A percentile compares a stretch with the other conserved stretches of the same genome.
These are phyloP conservation scores for Onychomys torridus DNA, from an alignment of 2,797 vertebrate species.

Conservation along the genomic window DNA sequence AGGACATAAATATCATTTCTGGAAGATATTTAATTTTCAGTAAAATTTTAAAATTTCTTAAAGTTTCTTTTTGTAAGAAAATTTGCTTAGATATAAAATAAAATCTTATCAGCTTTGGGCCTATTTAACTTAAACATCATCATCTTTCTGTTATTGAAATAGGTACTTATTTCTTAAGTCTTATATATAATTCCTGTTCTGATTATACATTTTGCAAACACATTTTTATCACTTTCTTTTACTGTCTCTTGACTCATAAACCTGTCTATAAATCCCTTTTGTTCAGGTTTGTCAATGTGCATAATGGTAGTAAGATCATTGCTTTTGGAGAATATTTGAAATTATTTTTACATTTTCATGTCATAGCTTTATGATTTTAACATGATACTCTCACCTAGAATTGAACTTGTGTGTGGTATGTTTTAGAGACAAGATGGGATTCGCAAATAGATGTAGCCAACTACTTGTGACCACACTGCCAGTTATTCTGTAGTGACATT, in stretches of 20 bases:
- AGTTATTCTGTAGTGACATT: neutral
- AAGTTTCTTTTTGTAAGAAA: slow-evolving; percentile 51
- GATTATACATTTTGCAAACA: neutral
- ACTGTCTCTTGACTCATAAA: neutral
- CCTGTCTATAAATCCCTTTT: neutral
- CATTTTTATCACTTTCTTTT: neutral
- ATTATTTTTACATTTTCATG: neutral
- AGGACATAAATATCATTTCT: neutral
- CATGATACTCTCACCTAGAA: neutral
- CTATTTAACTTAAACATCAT: neutral
- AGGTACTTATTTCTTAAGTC: neutral
- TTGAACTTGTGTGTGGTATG: neutral
- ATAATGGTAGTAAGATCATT: neutral
- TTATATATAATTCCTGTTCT: neutral
- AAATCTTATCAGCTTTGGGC: neutral
- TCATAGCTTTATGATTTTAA: neutral
- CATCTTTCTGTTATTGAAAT: neutral
- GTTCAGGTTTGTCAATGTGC: neutral
- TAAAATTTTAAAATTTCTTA: neutral
- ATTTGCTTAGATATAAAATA: slow-evolving; percentile 4
- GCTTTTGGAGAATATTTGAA: neutral
- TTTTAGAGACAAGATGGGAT: neutral
- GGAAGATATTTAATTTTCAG: slow-evolving; percentile 29
- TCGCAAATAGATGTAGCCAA: neutral
- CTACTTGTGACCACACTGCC: neutral